Conservation (phyloP, 2,113 vertebrate genomes). For the Dryoscopus gambensis region DNA sequence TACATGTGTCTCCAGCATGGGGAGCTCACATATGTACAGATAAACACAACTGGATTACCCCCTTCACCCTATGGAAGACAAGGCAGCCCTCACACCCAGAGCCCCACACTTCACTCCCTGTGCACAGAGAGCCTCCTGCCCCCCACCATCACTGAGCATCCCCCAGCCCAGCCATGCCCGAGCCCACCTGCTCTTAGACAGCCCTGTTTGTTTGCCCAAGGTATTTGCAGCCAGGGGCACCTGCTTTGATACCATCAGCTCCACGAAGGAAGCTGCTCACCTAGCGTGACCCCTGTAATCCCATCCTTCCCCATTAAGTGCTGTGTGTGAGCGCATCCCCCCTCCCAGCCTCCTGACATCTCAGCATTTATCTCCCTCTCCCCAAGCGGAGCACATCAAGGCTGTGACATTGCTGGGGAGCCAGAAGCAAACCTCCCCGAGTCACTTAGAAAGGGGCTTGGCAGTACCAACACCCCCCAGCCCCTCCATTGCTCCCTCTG, state of each 20-base stretch:
- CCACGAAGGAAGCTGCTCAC: slow-evolving; percentile 62
- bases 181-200: slow-evolving; percentile 54
- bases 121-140: neutral
- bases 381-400: neutral
- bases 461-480: neutral
- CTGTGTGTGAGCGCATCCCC: slow-evolving; percentile 25
- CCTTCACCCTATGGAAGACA: neutral
- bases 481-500: neutral
- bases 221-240: slow-evolving; percentile 67
- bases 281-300: slow-evolving; percentile 72
- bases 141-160: neutral
- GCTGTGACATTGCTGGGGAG: neutral
- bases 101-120: neutral
- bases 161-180: neutral
- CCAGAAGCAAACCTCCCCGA: neutral
- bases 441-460: neutral
- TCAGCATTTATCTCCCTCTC: slow-evolving; percentile 46
- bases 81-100: neutral
- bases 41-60: neutral
- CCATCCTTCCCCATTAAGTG: slow-evolving; percentile 63
- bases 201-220: slow-evolving; percentile 70
- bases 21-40: rapidly evolving
- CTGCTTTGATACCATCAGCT: slow-evolving; percentile 70
- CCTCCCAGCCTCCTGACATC: slow-evolving; percentile 30
- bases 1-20: neutral